Conservation (phyloP, 2,113 vertebrate species). For the Bubo bubo region DNA sequence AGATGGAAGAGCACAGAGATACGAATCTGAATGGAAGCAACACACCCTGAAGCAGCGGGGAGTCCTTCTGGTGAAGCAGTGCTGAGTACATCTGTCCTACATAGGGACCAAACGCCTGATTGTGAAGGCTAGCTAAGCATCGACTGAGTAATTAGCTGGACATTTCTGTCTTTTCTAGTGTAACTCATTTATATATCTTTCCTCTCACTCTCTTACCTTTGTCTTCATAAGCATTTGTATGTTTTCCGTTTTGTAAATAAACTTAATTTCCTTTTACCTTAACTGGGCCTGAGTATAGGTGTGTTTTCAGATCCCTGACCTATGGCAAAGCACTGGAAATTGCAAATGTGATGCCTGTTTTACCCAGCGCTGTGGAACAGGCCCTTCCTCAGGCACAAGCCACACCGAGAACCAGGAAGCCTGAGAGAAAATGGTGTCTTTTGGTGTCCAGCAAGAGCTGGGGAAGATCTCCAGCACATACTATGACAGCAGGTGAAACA, state of each 20-base stretch:
- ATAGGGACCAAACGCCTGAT: rapidly evolving
- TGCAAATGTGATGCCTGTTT: background rate
- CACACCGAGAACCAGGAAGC: background rate
- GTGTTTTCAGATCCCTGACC: background rate
- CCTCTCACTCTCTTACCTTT: background rate
- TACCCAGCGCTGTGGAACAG: background rate
- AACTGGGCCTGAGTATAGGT: background rate
- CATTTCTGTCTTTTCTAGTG: background rate
- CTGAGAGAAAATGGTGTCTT: background rate
- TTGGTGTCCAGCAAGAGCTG: background rate
- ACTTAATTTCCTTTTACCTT: background rate
- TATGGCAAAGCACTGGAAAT: background rate
- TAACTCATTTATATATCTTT: background rate
- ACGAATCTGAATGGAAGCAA: background rate
- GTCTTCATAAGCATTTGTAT: background rate
- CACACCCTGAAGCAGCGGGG: background rate
- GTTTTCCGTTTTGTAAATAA: background rate
- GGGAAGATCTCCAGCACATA: rapidly evolving
- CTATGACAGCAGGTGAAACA: background rate
- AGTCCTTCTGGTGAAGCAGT: background rate
- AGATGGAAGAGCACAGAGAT: background rate
- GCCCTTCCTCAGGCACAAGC: background rate
- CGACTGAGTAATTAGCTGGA: background rate
- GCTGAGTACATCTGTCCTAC: too few species aligned
- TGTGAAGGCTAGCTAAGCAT: background rate